Percentiles rank a stretch among this genome's conserved stretches.
These are phyloP conservation scores for Daphoenositta chrysoptera DNA, from an alignment of 2,113 vertebrate species.

Conservation along the genomic window DNA sequence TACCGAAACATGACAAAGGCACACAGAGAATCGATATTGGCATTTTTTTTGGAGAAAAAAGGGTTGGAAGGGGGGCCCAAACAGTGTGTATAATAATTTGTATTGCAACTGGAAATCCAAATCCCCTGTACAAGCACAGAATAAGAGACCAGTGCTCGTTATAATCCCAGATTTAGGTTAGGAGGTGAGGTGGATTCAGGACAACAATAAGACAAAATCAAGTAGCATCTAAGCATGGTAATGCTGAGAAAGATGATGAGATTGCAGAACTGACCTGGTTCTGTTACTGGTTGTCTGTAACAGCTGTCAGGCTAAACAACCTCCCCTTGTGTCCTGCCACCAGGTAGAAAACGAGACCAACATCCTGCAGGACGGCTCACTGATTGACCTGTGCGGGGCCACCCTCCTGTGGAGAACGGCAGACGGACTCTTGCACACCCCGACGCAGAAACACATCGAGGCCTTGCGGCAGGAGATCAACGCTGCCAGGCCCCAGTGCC, in stretches of 20 bases:
- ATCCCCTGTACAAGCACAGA: background rate
- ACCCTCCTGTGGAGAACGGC: slow-evolving; percentile 95
- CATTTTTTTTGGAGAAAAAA: background rate
- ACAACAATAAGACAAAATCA: background rate
- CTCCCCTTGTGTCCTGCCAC: background rate
- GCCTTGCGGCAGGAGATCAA: slow-evolving; percentile 97
- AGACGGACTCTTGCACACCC: slow-evolving; percentile 90
- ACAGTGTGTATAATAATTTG: background rate
- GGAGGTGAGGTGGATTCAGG: background rate
- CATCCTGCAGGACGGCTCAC: slow-evolving; percentile 90
- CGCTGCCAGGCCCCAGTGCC: slow-evolving; percentile 91
- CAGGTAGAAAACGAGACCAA: slow-evolving; percentile 97
- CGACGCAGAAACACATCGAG: slow-evolving; percentile 97
- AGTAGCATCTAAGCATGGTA: rapidly evolving
- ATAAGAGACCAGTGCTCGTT: background rate
- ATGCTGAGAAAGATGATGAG: rapidly evolving
- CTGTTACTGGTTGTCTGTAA: background rate
- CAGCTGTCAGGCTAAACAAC: background rate
- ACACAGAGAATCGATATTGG: background rate
- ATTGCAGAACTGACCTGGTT: background rate
- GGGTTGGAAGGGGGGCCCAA: background rate
- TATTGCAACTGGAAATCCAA: background rate
- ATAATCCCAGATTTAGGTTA: background rate
- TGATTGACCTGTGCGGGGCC: slow-evolving; percentile 95
- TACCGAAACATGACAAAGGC: background rate